Conservation (phyloP, 1,140 invertebrate species). For the Zaprionus capensis region DNA sequence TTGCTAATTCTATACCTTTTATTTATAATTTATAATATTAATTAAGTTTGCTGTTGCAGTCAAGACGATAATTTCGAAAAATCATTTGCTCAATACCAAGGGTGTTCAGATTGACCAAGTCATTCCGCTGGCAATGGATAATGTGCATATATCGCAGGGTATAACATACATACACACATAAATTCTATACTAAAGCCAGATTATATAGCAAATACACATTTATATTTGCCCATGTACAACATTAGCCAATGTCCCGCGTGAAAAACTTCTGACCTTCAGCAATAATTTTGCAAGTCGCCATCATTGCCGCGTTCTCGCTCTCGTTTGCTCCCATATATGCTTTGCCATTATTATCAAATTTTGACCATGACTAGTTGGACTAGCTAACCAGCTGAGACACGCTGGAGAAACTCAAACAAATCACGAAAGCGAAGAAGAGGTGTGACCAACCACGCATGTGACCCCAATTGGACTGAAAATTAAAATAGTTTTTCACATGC, state of each 20-base stretch:
- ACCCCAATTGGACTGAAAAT: constrained; percentile 75
- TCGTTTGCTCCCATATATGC: constrained; percentile 58
- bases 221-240: constrained; percentile 15
- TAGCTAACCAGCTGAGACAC: constrained; percentile 52
- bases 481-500: constrained; percentile 66
- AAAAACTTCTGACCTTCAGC: constrained; percentile 64
- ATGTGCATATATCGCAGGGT: neutral
- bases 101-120: constrained; percentile 60
- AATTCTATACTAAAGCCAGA: constrained; percentile 2
- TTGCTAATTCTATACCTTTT: neutral
- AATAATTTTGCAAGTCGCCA: constrained; percentile 71
- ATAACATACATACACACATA: neutral
- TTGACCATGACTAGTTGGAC: constrained; percentile 57
- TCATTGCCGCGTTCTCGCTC: constrained; percentile 44
- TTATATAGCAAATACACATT: neutral
- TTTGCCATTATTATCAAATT: constrained; percentile 74
- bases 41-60: constrained; percentile 34
- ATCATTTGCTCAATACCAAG: constrained; percentile 66
- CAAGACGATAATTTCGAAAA: constrained; percentile 31
- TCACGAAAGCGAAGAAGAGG: constrained; percentile 35
- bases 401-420: constrained; percentile 20
- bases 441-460: constrained; percentile 75
- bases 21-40: constrained; percentile 12
- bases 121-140: constrained; percentile 33
- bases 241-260: constrained; percentile 21